phyloP scores from a whole-genome alignment of 2,113 vertebrate species.

The Sceloporus undulatus region DNA sequence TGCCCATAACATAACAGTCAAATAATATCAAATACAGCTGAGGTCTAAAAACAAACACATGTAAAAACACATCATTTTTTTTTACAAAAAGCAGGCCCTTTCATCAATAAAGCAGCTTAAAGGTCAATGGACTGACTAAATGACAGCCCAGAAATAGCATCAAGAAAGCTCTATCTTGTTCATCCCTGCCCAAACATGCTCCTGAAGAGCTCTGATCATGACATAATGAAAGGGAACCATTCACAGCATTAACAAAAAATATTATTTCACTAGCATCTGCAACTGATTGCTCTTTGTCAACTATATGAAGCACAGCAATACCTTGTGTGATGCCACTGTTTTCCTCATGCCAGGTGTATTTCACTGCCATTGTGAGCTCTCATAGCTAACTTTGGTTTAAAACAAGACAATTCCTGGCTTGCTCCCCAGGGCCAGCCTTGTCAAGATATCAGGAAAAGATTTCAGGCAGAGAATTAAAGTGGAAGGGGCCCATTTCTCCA shows the following conservation, averaged over 20 bases:
- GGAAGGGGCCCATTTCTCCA: background rate
- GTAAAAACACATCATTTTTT: too few species aligned
- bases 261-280: background rate
- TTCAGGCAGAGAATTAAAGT: background rate
- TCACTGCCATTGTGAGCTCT: background rate
- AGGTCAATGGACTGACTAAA: background rate
- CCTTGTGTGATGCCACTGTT: background rate
- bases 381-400: background rate
- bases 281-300: background rate
- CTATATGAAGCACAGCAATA: background rate
- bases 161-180: too few species aligned
- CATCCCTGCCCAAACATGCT: too few species aligned
- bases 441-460: background rate
- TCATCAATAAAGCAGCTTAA: background rate
- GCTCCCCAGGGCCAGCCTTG: background rate
- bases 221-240: background rate
- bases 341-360: background rate
- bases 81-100: too few species aligned
- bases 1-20: background rate
- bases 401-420: background rate
- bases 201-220: too few species aligned
- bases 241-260: background rate
- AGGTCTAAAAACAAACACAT: background rate
- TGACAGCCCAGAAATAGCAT: too few species aligned
- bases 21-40: background rate